Conservation (phyloP, 2,888 invertebrate species). For the Myopa testacea region DNA sequence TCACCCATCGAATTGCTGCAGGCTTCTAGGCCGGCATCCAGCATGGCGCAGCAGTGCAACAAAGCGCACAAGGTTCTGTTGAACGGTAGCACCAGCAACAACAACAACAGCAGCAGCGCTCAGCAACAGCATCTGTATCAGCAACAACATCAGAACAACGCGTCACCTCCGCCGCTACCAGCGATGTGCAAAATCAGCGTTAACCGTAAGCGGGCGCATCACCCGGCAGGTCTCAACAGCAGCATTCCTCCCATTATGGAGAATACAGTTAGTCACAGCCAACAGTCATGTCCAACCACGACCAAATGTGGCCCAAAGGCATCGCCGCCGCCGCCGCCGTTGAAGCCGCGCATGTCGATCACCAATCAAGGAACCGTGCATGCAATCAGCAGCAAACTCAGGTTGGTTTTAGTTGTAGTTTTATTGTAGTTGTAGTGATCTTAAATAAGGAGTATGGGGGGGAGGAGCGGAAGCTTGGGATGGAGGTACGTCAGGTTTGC, state of each 20-base stretch:
- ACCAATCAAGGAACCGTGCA: slow-evolving; percentile 38
- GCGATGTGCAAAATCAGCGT: slow-evolving; percentile 28
- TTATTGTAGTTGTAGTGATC: no score
- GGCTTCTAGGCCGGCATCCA: slow-evolving; percentile 55
- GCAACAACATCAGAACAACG: slow-evolving; percentile 33
- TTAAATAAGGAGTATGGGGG: not conserved
- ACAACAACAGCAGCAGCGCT: slow-evolving; percentile 37
- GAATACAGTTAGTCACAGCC: slow-evolving; percentile 48
- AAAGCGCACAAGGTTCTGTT: slow-evolving; percentile 58
- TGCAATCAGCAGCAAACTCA: slow-evolving; percentile 59
- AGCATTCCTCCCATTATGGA: slow-evolving; percentile 61
- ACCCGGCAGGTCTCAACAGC: slow-evolving; percentile 51
- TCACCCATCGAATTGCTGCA: slow-evolving; percentile 60
- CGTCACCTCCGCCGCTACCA: slow-evolving; percentile 47
- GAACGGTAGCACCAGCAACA: slow-evolving; percentile 52
- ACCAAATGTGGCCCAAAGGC: slow-evolving; percentile 40
- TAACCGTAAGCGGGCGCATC: slow-evolving; percentile 66
- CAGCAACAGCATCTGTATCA: slow-evolving; percentile 31
- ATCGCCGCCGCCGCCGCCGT: slow-evolving; percentile 63
- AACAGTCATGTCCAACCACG: slow-evolving; percentile 12
- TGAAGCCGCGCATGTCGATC: slow-evolving; percentile 63
- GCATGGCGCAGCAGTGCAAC: slow-evolving; percentile 55
- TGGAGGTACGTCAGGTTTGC: no score
- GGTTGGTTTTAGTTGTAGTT: slow-evolving; percentile 52
- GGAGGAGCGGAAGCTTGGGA: not conserved